Conservation (phyloP, 2,888 invertebrate species). For the Helleia helle region DNA sequence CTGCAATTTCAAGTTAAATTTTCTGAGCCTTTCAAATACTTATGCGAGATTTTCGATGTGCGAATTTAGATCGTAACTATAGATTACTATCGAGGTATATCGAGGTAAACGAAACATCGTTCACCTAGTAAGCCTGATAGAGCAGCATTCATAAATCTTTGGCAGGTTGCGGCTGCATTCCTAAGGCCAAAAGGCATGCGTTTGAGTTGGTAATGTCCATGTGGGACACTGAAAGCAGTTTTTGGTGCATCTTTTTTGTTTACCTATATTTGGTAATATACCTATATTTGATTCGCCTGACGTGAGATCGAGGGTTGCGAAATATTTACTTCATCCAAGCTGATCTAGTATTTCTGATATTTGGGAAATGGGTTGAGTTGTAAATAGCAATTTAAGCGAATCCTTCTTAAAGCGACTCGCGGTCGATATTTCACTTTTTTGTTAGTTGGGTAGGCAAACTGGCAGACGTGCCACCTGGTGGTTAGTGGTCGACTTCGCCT, state of each 20-base stretch:
- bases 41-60: background rate
- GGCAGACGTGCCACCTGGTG: no score
- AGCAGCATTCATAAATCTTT: background rate
- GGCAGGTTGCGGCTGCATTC: constrained; percentile 12
- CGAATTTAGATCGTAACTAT: background rate
- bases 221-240: constrained; percentile 4
- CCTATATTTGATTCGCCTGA: no score
- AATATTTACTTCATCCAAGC: background rate
- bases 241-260: constrained; percentile 4
- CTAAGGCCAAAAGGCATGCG: constrained; percentile 15
- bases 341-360: background rate
- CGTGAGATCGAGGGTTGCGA: background rate
- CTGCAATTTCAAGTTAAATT: background rate
- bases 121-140: background rate
- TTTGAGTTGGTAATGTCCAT: constrained; percentile 15
- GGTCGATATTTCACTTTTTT: no score
- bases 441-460: no score
- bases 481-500: no score
- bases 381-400: no score
- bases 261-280: background rate
- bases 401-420: no score
- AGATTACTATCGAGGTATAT: background rate
- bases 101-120: background rate
- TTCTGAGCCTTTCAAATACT: background rate
- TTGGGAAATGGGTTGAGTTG: background rate